Evolutionary conservation across 2,888 invertebrate species (phyloP), one percentile per base, ranked within the genome.

Genomic region (Drosophila macrospina): DNA sequence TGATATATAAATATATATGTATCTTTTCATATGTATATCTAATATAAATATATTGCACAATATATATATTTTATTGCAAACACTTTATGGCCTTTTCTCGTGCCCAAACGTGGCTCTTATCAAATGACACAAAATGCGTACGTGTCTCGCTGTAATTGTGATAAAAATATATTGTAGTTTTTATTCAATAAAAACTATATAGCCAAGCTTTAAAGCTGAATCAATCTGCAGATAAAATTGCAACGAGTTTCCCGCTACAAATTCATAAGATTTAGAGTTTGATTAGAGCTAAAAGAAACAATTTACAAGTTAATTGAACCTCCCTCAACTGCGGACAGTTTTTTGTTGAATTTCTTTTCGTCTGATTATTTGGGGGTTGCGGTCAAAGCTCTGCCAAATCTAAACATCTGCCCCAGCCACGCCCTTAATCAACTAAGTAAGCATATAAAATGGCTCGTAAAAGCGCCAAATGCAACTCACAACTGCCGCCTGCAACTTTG

Each of bases 351-450:
- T 77, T 61, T 70, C 42, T 48, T 59, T 52, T 28, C 80, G 52
- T 79, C 34, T 52, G 66, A 69, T 60, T 48, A 65, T 51, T 37
- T 51, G 69, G n/a, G n/a, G n/a, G 45, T 28, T 44, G 47, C 47
- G 45, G 60, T 37, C 37, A 50, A 47, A 37, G 69, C 60, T 28
- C 51, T 60, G 63, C 64, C 47, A 79, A 82, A 86, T 83, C 83
- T 86, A 88, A 88, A 71, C 83, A 86, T 66, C 74, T 68, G 80
- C 68, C 70, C 64, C 56, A 59, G 48, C 80, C 86, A 88, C 83
- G 78, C 83, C 83, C 85, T 86, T 86, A 85, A 85, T 85, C 89
- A 85, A 89, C 85, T 85, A 85, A 85, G 85, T 85, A 84, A 85
- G 85, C 85, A 88, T 86, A 86, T 86, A 83, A 83, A 77, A 75